These are phyloP conservation scores for Aporophyla lueneburgensis DNA, from an alignment of 2,888 invertebrate species.

Conservation along the genomic window DNA sequence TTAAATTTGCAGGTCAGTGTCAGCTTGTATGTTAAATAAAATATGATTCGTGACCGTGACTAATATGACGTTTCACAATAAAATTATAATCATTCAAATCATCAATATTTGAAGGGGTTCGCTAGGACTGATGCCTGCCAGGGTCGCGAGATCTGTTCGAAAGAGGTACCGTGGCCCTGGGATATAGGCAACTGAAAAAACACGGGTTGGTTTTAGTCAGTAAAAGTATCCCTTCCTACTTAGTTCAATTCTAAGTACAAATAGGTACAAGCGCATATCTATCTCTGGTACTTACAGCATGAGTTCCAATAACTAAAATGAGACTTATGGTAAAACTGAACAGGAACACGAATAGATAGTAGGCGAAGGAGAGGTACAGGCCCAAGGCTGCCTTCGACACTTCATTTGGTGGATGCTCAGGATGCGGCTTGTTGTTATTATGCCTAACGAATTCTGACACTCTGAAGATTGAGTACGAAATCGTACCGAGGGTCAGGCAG, in stretches of 20 bases:
- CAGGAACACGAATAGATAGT: conserved; percentile 79
- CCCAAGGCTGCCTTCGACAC: conserved; percentile 73
- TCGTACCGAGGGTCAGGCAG: conserved; percentile 68
- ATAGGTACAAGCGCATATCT: neutral
- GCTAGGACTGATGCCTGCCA: no score
- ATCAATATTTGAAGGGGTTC: no score
- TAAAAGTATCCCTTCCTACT: neutral
- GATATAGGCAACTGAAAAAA: no score
- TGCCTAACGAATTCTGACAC: conserved; percentile 74
- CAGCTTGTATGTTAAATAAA: no score
- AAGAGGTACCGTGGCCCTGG: no score
- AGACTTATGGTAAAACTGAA: conserved; percentile 78
- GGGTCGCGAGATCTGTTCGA: no score
- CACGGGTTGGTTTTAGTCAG: no score
- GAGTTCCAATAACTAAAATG: conserved; percentile 81
- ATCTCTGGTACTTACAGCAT: conserved; percentile 75
- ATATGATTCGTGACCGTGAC: no score
- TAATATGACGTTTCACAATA: no score
- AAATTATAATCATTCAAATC: no score
- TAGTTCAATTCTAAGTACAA: neutral
- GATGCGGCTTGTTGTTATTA: conserved; percentile 68
- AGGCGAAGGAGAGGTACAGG: conserved; percentile 82
- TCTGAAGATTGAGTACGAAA: conserved; percentile 77
- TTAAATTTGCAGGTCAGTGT: no score
- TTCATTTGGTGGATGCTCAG: conserved; percentile 75